phyloP scores from a whole-genome alignment of 2,797 vertebrate genomes.

The Microcaecilia unicolor region DNA sequence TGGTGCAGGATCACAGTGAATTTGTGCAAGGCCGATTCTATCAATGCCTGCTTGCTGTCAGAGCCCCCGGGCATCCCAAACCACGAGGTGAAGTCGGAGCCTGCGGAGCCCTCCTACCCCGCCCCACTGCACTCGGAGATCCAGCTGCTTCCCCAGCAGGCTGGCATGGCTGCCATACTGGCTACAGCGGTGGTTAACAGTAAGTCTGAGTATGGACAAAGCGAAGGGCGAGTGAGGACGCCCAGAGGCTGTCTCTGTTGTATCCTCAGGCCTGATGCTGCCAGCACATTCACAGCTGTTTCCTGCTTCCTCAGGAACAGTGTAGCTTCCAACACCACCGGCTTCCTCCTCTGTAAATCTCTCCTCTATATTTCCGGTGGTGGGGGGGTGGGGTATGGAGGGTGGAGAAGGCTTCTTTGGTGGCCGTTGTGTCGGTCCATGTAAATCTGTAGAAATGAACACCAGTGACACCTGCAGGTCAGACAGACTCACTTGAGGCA shows the following conservation, averaged over 20 bases:
- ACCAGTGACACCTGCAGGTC: too few relatives aligned
- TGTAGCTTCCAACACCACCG: too few relatives aligned
- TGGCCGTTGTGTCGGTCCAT: too few relatives aligned
- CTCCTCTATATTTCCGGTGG: too few relatives aligned
- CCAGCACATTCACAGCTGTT: too few relatives aligned
- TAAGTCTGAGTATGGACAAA: slow-evolving; percentile 62
- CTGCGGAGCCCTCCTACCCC: slow-evolving; percentile 38
- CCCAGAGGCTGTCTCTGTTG: too few relatives aligned
- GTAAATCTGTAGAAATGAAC: too few relatives aligned
- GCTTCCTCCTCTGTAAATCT: background rate
- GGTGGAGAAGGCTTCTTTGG: too few relatives aligned
- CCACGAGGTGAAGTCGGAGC: slow-evolving; percentile 49
- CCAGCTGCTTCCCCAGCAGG: slow-evolving; percentile 92
- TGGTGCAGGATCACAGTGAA: slow-evolving; percentile 75
- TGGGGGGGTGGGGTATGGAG: too few relatives aligned
- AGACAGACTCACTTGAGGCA: too few relatives aligned
- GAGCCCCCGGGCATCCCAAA: slow-evolving; percentile 36
- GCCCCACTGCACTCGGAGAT: slow-evolving; percentile 66
- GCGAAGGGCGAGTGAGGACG: background rate
- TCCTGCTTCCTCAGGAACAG: background rate
- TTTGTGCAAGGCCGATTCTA: slow-evolving; percentile 46
- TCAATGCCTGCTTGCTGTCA: slow-evolving; percentile 36
- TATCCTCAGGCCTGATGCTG: too few relatives aligned
- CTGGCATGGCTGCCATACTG: slow-evolving; percentile 92
- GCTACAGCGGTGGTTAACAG: slow-evolving; percentile 91